Percentiles rank a stretch among this genome's conserved stretches.
These are phyloP conservation scores for Formicarius rufipectus DNA, from an alignment of 2,113 vertebrate genomes.

Conservation along the genomic window DNA sequence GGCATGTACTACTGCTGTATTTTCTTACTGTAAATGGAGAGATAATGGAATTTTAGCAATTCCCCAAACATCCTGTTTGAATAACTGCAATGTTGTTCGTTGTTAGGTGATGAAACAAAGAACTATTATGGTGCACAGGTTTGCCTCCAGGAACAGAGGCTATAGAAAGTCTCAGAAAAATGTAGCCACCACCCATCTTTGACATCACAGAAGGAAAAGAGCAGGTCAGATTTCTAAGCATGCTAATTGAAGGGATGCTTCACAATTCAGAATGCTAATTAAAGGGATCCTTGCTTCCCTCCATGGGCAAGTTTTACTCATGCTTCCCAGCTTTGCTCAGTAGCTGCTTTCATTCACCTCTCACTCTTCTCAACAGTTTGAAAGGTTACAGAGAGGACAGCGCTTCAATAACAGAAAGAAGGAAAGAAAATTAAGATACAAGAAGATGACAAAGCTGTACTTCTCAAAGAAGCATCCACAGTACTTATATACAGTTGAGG, in stretches of 20 bases:
- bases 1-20: background rate
- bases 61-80: background rate
- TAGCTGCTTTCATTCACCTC: background rate
- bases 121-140: accelerated
- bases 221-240: background rate
- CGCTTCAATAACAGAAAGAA: background rate
- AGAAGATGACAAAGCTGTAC: background rate
- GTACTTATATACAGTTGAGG: background rate
- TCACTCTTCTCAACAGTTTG: background rate
- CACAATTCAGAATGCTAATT: background rate
- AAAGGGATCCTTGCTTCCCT: background rate
- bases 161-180: background rate
- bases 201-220: background rate
- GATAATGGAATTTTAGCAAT: background rate
- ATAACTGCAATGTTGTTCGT: accelerated
- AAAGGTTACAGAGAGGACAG: background rate
- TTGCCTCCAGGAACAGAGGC: background rate
- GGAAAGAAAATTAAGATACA: background rate
- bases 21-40: background rate
- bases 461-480: background rate
- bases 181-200: background rate
- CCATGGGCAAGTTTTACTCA: background rate
- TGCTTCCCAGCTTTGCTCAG: background rate
- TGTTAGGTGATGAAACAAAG: background rate
- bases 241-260: no score